phyloP scores from a whole-genome alignment of 1,140 invertebrate species.

The Musca vetustissima region DNA sequence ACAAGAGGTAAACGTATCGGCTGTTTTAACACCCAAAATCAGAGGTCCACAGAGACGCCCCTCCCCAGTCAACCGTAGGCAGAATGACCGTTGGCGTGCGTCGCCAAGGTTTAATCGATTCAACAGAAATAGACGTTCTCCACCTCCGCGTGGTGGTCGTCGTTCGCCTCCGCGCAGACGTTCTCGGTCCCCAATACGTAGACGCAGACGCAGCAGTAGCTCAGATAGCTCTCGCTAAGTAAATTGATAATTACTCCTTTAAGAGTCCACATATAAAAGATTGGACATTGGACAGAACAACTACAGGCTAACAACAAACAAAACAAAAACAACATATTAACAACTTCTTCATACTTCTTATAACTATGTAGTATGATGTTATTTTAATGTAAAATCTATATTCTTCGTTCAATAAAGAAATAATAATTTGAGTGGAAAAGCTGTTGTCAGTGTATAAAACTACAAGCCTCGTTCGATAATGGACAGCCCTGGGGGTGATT shows the following conservation, averaged over 20 bases:
- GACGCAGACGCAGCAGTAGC: constrained; percentile 50
- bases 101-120: constrained; percentile 58
- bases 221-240: constrained; percentile 52
- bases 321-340: too few relatives aligned
- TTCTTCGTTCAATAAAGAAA: not conserved
- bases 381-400: too few relatives aligned
- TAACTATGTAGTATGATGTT: too few relatives aligned
- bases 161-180: constrained; percentile 48
- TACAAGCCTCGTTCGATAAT: constrained; percentile 65
- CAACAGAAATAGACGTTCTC: constrained; percentile 44
- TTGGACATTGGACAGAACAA: too few relatives aligned
- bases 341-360: too few relatives aligned
- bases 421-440: not conserved
- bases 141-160: constrained; percentile 39
- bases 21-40: constrained; percentile 78
- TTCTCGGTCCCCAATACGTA: constrained; percentile 51
- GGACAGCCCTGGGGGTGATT: constrained; percentile 92
- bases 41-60: constrained; percentile 66
- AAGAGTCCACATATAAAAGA: not conserved
- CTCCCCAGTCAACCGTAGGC: constrained; percentile 63
- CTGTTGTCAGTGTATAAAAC: constrained; percentile 66
- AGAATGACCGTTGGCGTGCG: constrained; percentile 65
- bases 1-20: constrained; percentile 91
- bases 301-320: too few relatives aligned
- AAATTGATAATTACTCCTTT: not conserved